Conservation (phyloP, 92 coral and sea anemone genomes). For the Nematostella vectensis region DNA sequence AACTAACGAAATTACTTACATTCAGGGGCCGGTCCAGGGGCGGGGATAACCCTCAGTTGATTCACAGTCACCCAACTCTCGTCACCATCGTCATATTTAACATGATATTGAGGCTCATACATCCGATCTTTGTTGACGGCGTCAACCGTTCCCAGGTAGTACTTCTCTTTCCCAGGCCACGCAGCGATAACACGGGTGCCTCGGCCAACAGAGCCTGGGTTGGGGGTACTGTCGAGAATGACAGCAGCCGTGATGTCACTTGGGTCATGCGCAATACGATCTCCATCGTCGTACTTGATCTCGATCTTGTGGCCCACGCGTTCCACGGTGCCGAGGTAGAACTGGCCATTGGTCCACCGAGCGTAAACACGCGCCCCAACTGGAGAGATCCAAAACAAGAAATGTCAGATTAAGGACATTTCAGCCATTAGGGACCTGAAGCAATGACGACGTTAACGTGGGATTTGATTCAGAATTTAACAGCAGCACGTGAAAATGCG, state of each 20-base stretch:
- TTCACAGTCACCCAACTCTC: conserved; percentile 31
- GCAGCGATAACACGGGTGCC: conserved; percentile 52
- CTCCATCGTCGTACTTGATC: conserved; percentile 46
- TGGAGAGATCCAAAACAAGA: too few species aligned
- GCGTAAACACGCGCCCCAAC: conserved; percentile 50
- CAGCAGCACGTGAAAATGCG: too few species aligned
- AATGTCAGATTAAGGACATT: too few species aligned
- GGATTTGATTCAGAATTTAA: too few species aligned
- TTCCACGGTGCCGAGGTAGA: conserved; percentile 40
- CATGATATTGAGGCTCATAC: conserved; percentile 11
- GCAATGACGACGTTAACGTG: too few species aligned
- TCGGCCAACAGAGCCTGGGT: conserved; percentile 23
- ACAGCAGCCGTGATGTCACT: conserved; percentile 27
- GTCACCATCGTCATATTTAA: conserved; percentile 44
- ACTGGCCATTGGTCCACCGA: conserved; percentile 39
- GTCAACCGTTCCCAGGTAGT: conserved; percentile 29
- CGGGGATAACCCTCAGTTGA: conserved; percentile 31
- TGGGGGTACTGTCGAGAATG: conserved; percentile 37
- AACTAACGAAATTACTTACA: conserved; percentile 8
- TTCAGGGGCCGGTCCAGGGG: conserved; percentile 42
- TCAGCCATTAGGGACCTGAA: too few species aligned
- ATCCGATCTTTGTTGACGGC: conserved; percentile 23
- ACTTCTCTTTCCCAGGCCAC: conserved; percentile 26
- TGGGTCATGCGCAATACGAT: conserved; percentile 30
- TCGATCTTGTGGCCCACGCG: conserved; percentile 34